phyloP scores from a whole-genome alignment of 1,140 invertebrate species.

The Acromyrmex heyeri region DNA sequence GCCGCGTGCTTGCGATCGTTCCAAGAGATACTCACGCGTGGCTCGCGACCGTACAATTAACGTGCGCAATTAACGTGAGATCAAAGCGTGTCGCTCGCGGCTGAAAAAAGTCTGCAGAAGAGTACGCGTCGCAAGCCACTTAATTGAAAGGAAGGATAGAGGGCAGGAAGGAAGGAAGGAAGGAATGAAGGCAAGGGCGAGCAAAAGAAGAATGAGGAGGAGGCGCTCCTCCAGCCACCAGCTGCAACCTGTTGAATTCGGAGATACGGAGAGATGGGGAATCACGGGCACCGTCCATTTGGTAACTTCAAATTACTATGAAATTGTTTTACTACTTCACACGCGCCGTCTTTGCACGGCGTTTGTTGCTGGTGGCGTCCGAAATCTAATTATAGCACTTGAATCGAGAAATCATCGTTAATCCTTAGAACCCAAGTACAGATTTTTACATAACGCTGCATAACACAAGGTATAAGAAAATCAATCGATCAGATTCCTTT shows the following conservation, averaged over 20 bases:
- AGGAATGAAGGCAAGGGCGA: conserved; percentile 50
- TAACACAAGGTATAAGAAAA: too few species aligned
- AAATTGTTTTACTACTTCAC: conserved; percentile 43
- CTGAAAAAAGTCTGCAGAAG: conserved; percentile 44
- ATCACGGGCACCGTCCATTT: conserved; percentile 54
- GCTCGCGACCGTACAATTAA: conserved; percentile 6
- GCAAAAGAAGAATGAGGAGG: conserved; percentile 71
- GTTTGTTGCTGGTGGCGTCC: not conserved
- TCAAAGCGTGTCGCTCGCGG: conserved; percentile 34
- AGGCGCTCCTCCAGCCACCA: conserved; percentile 57
- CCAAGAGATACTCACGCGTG: not conserved
- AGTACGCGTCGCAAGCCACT: conserved; percentile 52
- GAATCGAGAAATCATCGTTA: too few species aligned
- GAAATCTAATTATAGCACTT: not conserved
- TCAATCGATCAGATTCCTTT: too few species aligned
- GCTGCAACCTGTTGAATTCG: conserved; percentile 84
- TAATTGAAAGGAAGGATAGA: conserved; percentile 78
- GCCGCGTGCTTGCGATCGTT: not conserved
- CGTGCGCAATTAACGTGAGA: conserved; percentile 35
- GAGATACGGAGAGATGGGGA: conserved; percentile 58
- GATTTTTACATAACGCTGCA: too few species aligned
- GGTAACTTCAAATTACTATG: conserved; percentile 57
- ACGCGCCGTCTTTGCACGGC: not conserved
- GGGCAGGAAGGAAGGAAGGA: conserved; percentile 62
- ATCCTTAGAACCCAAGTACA: too few species aligned